Evolutionary conservation across 2,888 invertebrate genomes (phyloP).

Genomic region (Sacculina carcini): DNA sequence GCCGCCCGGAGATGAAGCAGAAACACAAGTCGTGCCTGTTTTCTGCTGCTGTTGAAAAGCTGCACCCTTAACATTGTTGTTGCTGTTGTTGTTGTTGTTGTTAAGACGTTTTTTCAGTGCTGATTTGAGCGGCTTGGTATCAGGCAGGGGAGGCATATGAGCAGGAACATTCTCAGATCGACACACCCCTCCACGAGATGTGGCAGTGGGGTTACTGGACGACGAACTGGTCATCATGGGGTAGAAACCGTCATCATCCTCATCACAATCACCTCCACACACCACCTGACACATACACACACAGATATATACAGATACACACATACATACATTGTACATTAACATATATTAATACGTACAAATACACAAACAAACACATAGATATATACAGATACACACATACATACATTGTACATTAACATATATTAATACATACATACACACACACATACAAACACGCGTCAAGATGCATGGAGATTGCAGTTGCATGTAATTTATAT

Average conservation of each 20-base stretch:
- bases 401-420: no score
- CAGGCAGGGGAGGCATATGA: conserved; percentile 60
- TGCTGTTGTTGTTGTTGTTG: no score
- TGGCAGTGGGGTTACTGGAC: neutral
- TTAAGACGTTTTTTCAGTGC: conserved; percentile 60
- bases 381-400: no score
- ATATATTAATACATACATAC: no score
- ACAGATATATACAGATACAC: conserved; percentile 1
- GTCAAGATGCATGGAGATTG: no score
- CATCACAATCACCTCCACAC: conserved; percentile 10
- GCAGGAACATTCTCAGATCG: conserved; percentile 75
- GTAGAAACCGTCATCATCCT: conserved; percentile 10
- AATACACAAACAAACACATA: conserved; percentile 6
- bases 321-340: conserved; percentile 7
- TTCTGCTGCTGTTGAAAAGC: no score
- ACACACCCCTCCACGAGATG: conserved; percentile 32
- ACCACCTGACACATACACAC: neutral
- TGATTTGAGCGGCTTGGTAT: conserved; percentile 72
- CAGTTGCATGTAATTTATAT: no score
- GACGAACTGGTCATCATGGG: conserved; percentile 5
- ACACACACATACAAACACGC: no score
- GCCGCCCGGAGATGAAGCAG: no score
- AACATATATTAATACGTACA: no score
- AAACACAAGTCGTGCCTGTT: no score
- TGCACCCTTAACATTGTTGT: no score